These are phyloP conservation scores for Apamea epomidion DNA, from an alignment of 2,888 invertebrate genomes.

Conservation along the genomic window DNA sequence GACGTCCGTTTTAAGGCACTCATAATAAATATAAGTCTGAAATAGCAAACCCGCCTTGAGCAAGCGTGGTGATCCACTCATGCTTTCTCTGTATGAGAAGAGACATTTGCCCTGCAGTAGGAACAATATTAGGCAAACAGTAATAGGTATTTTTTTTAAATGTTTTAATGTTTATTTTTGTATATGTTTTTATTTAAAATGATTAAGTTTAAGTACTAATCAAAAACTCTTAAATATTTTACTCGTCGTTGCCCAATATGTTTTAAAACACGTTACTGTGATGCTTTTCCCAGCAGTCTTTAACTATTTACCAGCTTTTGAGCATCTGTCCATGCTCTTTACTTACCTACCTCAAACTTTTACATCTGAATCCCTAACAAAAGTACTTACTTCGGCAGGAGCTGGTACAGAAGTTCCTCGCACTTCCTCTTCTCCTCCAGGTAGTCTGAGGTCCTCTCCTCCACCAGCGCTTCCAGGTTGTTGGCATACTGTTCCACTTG, in stretches of 20 bases:
- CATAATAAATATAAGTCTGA: too few species aligned
- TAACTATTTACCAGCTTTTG: not conserved
- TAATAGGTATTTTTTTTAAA: not conserved
- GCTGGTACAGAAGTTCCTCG: slow-evolving; percentile 98
- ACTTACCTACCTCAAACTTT: too few species aligned
- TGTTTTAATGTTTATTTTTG: too few species aligned
- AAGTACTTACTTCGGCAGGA: slow-evolving; percentile 95
- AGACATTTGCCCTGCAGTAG: too few species aligned
- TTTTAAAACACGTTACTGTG: not conserved
- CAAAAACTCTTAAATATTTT: not conserved
- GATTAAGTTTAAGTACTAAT: not conserved
- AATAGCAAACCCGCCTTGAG: too few species aligned
- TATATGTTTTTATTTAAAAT: too few species aligned
- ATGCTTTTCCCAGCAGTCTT: not conserved
- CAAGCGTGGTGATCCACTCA: too few species aligned
- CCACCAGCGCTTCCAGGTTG: slow-evolving; percentile 98
- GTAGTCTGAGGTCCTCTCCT: slow-evolving; percentile 99
- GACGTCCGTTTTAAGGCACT: too few species aligned
- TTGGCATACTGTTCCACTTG: slow-evolving; percentile 99
- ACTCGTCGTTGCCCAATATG: not conserved
- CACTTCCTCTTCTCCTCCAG: slow-evolving; percentile 99
- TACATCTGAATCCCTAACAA: too few species aligned
- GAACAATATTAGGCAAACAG: too few species aligned
- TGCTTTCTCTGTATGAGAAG: too few species aligned
- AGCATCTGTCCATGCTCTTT: not conserved